Conservation (phyloP, 2,888 invertebrate species). For the Oscheius sp. region DNA sequence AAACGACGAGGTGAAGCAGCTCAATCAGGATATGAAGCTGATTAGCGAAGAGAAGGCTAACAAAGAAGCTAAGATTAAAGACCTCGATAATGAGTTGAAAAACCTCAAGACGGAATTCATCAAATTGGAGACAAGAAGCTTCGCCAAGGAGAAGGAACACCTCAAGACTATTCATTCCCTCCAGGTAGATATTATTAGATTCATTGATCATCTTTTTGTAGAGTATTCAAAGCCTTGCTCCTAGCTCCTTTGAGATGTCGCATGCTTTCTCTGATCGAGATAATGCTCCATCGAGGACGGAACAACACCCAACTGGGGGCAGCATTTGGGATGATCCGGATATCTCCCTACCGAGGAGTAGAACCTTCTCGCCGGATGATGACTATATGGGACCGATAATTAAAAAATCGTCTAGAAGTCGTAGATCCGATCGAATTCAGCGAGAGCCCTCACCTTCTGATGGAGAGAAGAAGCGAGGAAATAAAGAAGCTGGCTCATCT, state of each 20-base stretch:
- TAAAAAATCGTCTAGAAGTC: conserved; percentile 31
- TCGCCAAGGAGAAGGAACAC: conserved; percentile 41
- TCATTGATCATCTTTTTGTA: neutral
- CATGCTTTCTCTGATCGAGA: conserved; percentile 1
- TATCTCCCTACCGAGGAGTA: conserved; percentile 5
- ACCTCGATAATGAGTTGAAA: conserved; percentile 41
- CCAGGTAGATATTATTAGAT: neutral
- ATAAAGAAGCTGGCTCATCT: conserved; percentile 25
- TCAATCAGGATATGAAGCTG: conserved; percentile 23
- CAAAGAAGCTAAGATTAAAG: conserved; percentile 44
- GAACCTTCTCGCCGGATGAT: conserved; percentile 31
- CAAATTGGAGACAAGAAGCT: conserved; percentile 46
- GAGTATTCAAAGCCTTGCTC: neutral
- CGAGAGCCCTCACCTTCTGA: conserved; percentile 43
- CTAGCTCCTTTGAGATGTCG: neutral
- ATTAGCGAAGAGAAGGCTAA: conserved; percentile 28
- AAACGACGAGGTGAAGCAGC: neutral
- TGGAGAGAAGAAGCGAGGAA: conserved; percentile 38
- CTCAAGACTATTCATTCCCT: conserved; percentile 37
- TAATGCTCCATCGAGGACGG: conserved; percentile 21
- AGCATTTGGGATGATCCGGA: conserved; percentile 44
- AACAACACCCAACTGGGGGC: conserved; percentile 8
- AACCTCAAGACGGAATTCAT: conserved; percentile 36
- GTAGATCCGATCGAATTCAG: conserved; percentile 32
- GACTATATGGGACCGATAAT: conserved; percentile 6